phyloP scores from a whole-genome alignment of 2,888 invertebrate species.

The Ophion ellenae region DNA sequence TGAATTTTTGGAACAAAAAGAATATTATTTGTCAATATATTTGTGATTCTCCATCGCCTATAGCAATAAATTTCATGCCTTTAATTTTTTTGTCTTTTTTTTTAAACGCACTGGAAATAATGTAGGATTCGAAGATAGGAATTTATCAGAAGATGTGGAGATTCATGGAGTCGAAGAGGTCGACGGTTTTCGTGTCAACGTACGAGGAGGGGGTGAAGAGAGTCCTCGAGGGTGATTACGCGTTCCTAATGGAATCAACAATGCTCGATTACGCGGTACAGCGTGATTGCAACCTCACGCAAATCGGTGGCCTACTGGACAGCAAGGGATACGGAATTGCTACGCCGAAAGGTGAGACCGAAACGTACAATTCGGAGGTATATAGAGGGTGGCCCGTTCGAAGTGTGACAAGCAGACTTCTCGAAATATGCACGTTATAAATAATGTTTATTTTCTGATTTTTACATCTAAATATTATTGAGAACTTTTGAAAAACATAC shows the following conservation, averaged over 20 bases:
- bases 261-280: conserved; percentile 98
- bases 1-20: too few relatives aligned
- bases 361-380: background rate
- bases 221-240: conserved; percentile 95
- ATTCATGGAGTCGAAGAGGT: conserved; percentile 93
- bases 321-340: conserved; percentile 98
- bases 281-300: conserved; percentile 97
- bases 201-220: conserved; percentile 96
- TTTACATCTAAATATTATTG: too few relatives aligned
- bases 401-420: too few relatives aligned
- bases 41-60: too few relatives aligned
- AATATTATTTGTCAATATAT: too few relatives aligned
- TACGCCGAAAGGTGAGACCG: conserved; percentile 92
- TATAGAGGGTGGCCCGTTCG: too few relatives aligned
- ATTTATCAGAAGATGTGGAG: conserved; percentile 98
- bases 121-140: conserved; percentile 93
- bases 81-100: too few relatives aligned
- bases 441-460: too few relatives aligned
- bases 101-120: too few relatives aligned
- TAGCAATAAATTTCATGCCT: too few relatives aligned
- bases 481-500: too few relatives aligned
- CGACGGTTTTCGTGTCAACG: conserved; percentile 93
- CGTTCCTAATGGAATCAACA: conserved; percentile 99
- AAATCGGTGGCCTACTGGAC: conserved; percentile 95
- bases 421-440: too few relatives aligned